Base-by-base conservation (phyloP, 2,113 vertebrate genomes). In the Formicarius rufipectus region DNA sequence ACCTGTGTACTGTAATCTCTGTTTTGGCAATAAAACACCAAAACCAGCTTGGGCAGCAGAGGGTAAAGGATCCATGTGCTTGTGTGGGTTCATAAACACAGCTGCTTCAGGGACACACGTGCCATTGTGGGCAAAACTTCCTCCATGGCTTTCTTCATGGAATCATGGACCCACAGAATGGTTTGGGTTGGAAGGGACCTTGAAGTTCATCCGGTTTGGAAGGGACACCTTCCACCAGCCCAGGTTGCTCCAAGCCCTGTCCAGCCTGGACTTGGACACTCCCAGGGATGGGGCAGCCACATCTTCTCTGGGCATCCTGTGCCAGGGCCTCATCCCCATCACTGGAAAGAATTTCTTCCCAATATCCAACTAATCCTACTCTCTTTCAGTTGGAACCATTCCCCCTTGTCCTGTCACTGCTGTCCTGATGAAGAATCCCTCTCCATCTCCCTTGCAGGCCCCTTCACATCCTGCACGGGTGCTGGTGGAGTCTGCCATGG, bases 401-500 rank as follows among this genome's bases (percentile, higher is more conserved):
- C 2, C 20, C 39, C 35, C 6, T 50, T 15, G 14, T 16, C 17
- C 11, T 19, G 33, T 33, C 42, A 6, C 31, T 9, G 1, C 85
- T 12, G 66, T 19, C 56, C 42, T 18, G 24, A 5, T 4, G 49
- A 25, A 1, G 28, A 55, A 28, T 28, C 9, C 37, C 31, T 35
- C 42, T 31, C 62, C 72, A 30, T 42, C 3, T 28, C 12, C 55
- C 64, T 19, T 24, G 60, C 2, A 16, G 45, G 37, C 18, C 14
- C 22, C 30, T 69, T 24, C 56, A 40, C 40, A 7, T n/a, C 40
- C 75, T 21, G 30, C 66, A 11, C 40, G 49, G 66, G 6, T 42
- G 44, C 40, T 2, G 2, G 4, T 0, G 27, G 55, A 14, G 12
- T 13, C 6, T 7, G 35, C 58, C 1, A 0, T 17, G 58, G 81